A percentile compares a stretch with the other conserved stretches of the same genome.
Evolutionary conservation across 2,113 vertebrate genomes (phyloP).

Genomic region (Serilophus lunatus): DNA sequence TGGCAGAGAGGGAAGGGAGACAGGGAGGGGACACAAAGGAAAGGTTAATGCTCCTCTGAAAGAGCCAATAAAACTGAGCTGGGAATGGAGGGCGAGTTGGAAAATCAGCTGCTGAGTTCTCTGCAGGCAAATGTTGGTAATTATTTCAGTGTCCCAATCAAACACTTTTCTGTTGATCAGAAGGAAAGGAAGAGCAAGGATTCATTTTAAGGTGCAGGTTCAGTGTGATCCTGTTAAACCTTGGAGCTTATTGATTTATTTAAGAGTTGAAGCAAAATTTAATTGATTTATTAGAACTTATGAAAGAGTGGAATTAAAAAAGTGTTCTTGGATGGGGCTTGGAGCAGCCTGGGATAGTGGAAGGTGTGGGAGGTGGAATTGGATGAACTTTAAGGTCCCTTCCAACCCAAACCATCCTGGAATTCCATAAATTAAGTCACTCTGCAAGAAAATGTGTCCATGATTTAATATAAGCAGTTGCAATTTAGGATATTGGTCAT

Average conservation of each 20-base stretch:
- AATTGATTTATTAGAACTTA: neutral
- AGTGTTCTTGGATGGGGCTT: too few relatives aligned
- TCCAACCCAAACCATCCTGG: neutral
- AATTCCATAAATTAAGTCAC: neutral
- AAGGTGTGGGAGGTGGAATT: neutral
- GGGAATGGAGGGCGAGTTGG: neutral
- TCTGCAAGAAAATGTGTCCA: neutral
- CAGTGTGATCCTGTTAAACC: neutral
- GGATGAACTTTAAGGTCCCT: neutral
- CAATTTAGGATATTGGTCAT: neutral
- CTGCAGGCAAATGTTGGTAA: neutral
- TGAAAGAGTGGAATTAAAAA: neutral
- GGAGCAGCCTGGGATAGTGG: neutral
- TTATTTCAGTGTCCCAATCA: constrained; percentile 29
- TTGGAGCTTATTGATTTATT: neutral
- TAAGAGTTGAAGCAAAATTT: neutral
- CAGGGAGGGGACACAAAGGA: neutral
- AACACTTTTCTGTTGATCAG: neutral
- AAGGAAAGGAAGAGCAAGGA: neutral
- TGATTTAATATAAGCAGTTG: neutral
- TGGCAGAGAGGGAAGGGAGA: neutral
- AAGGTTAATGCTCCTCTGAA: neutral
- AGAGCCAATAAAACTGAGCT: neutral
- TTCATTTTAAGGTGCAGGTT: neutral
- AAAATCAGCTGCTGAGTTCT: constrained; percentile 13